These are phyloP conservation scores for Operophtera brumata DNA, from an alignment of 2,888 invertebrate genomes.

Conservation along the genomic window DNA sequence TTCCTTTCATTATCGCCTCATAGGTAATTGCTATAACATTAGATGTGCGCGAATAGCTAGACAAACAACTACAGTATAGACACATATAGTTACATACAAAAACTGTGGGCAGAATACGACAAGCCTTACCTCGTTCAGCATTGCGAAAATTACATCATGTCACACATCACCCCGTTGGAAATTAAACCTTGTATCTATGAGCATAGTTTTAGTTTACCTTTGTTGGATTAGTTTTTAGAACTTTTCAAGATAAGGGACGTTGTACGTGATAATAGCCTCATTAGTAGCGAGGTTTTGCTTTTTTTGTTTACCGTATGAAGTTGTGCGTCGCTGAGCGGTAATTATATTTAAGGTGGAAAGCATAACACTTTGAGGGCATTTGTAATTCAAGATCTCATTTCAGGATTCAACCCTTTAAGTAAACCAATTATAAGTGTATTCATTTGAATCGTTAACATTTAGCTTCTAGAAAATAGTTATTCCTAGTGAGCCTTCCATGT, in stretches of 20 bases:
- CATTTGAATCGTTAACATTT: no score
- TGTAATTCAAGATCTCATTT: not conserved
- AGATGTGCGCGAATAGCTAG: conserved; percentile 1
- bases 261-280: conserved; percentile 43
- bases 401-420: no score
- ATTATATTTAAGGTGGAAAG: not conserved
- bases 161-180: not conserved
- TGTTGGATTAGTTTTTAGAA: not conserved
- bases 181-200: not conserved
- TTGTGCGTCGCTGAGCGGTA: conserved; percentile 1
- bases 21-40: conserved; percentile 9
- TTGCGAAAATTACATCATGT: not conserved
- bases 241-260: not conserved
- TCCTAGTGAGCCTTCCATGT: no score
- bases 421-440: no score
- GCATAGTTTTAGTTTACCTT: not conserved
- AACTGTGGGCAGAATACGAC: not conserved
- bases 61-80: not conserved
- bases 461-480: no score
- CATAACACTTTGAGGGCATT: not conserved
- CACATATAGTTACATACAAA: not conserved
- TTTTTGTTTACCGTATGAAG: conserved; percentile 31
- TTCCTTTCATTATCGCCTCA: conserved; percentile 1
- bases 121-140: not conserved
- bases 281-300: conserved; percentile 38